A percentile compares a stretch with the other conserved stretches of the same genome.
Evolutionary conservation across 2,113 vertebrate genomes (phyloP).

Genomic region (Pluvianellus socialis): DNA sequence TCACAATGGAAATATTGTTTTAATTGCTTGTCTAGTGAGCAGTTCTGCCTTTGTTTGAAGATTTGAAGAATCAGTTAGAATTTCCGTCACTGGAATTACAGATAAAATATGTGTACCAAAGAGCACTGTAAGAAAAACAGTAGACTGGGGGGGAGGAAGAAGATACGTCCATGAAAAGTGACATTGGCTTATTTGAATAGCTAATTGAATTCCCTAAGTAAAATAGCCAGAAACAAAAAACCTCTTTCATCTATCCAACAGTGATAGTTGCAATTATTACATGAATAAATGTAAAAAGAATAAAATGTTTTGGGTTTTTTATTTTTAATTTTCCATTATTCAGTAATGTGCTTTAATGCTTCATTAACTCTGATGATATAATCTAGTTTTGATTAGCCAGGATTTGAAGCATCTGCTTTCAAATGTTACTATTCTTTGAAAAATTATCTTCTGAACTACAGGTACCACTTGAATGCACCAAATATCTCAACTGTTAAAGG

Average conservation of each 20-base stretch:
- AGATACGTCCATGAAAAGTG: not conserved
- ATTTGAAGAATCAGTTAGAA: not conserved
- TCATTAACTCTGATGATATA: conserved; percentile 40
- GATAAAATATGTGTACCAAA: not conserved
- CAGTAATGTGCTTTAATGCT: conserved; percentile 4
- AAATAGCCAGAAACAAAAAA: not conserved
- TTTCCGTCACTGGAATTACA: not conserved
- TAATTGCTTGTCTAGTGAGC: not conserved
- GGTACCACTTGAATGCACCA: not conserved
- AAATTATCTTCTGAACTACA: not conserved
- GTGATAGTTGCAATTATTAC: not conserved
- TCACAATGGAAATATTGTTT: not conserved
- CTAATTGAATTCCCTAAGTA: not conserved
- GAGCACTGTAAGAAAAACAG: not conserved
- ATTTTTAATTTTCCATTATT: not conserved
- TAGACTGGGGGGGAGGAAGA: not conserved
- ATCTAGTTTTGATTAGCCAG: not conserved
- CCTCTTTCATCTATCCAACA: not conserved
- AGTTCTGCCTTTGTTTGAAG: not conserved
- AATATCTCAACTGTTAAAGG: not conserved
- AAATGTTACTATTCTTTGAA: not conserved
- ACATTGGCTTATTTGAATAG: not conserved
- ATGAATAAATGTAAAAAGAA: not conserved
- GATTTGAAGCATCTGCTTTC: not conserved
- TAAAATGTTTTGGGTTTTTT: not conserved